Conservation (phyloP, 2,797 vertebrate genomes). For the Glossophaga mutica region DNA sequence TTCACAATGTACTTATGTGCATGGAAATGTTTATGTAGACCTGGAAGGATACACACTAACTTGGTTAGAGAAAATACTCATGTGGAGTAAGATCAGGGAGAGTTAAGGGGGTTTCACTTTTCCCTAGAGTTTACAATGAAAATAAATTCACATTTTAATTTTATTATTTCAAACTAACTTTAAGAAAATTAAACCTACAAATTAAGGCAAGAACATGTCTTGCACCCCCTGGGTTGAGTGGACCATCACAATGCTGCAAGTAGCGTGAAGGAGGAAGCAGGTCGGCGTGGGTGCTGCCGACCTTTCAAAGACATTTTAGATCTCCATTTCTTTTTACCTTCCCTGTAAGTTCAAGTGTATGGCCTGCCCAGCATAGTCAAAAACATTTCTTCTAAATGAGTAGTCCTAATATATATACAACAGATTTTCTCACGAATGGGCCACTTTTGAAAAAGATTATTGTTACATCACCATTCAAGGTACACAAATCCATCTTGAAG, state of each 20-base stretch:
- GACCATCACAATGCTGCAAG: neutral
- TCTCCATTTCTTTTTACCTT: neutral
- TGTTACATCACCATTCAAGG: neutral
- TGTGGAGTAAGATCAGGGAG: neutral
- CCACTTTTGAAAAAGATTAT: neutral
- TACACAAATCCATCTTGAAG: neutral
- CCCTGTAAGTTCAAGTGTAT: neutral
- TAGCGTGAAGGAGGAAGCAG: neutral
- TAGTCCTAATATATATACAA: neutral
- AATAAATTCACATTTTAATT: conserved; percentile 25
- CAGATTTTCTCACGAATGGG: neutral
- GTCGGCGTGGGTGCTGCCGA: neutral
- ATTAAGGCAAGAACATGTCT: neutral
- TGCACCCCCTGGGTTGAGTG: neutral
- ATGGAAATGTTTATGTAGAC: neutral
- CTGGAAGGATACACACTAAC: neutral
- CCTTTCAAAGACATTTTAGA: neutral
- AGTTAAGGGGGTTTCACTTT: neutral
- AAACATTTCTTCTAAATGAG: neutral
- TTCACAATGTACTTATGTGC: neutral
- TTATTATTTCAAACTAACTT: neutral
- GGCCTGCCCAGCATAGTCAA: neutral
- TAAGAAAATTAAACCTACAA: neutral
- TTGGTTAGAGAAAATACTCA: neutral
- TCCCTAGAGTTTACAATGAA: neutral